phyloP scores from a whole-genome alignment of 2,888 invertebrate species.

The Tridacna crocea region DNA sequence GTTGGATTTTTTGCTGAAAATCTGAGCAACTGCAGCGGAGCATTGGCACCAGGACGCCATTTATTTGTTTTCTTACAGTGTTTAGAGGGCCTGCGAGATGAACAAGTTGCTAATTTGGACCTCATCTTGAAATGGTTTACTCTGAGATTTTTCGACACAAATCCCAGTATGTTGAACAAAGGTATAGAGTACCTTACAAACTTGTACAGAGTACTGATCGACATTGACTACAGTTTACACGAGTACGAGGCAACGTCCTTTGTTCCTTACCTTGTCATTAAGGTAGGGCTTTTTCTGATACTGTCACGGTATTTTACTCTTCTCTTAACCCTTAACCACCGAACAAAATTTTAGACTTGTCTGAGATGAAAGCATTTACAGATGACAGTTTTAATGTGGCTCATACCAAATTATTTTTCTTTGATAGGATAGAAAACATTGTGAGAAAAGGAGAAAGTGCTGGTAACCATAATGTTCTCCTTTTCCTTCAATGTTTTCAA shows the following conservation, averaged over 20 bases:
- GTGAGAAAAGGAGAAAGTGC: too few species aligned
- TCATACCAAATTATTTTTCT: too few species aligned
- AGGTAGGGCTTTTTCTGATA: constrained; percentile 87
- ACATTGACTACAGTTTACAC: constrained; percentile 92
- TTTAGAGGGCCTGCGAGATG: constrained; percentile 90
- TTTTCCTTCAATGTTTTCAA: too few species aligned
- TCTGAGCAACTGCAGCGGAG: too few species aligned
- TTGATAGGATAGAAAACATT: too few species aligned
- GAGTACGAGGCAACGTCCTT: constrained; percentile 97
- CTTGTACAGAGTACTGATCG: constrained; percentile 92
- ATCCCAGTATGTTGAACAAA: constrained; percentile 97
- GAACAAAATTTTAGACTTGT: too few species aligned
- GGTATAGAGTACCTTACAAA: constrained; percentile 95
- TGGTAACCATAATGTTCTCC: too few species aligned
- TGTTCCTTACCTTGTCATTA: constrained; percentile 96
- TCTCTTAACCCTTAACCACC: not conserved
- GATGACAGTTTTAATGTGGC: too few species aligned
- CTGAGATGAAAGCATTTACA: too few species aligned
- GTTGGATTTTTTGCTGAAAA: too few species aligned
- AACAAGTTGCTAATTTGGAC: constrained; percentile 95
- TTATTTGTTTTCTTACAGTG: constrained; percentile 85
- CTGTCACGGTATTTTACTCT: not conserved
- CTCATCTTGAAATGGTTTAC: constrained; percentile 98
- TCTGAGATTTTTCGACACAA: constrained; percentile 98
- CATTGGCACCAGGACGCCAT: too few species aligned